phyloP scores from a whole-genome alignment of 2,888 invertebrate genomes.

The Cryptops parisi region DNA sequence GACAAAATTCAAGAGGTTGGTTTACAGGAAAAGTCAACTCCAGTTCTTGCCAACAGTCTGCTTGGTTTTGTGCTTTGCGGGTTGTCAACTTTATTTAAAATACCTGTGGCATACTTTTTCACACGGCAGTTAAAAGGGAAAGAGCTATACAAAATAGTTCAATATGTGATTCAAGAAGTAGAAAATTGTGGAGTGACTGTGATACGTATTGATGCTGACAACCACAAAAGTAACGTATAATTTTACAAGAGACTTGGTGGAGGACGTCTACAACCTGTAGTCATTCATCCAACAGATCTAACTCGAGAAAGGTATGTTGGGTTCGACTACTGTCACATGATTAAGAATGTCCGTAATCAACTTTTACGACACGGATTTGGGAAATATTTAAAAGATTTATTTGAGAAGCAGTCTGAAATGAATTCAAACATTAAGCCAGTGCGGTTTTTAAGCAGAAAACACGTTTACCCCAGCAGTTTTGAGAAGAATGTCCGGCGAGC shows the following conservation, averaged over 20 bases:
- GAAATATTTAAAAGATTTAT: neutral
- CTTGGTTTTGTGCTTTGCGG: conserved; percentile 18
- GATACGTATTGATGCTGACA: conserved; percentile 16
- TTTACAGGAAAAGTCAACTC: neutral
- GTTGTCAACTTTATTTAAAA: conserved; percentile 7
- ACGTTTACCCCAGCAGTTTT: conserved; percentile 14
- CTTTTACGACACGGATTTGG: conserved; percentile 10
- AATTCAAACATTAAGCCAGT: conserved; percentile 14
- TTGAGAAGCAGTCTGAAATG: conserved; percentile 13
- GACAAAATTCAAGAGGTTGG: no score
- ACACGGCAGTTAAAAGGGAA: conserved; percentile 10
- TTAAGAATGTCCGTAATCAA: conserved; percentile 17
- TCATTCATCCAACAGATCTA: conserved; percentile 5
- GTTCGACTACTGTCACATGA: conserved; percentile 17
- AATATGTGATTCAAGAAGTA: conserved; percentile 8
- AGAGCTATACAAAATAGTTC: conserved; percentile 7
- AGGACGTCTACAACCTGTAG: conserved; percentile 1
- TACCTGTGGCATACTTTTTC: conserved; percentile 17
- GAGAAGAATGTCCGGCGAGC: conserved; percentile 19
- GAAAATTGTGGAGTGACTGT: conserved; percentile 18
- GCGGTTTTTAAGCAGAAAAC: conserved; percentile 13
- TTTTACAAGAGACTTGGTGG: conserved; percentile 14
- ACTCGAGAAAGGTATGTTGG: conserved; percentile 14
- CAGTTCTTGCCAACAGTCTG: conserved; percentile 10
- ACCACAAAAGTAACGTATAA: conserved; percentile 14